Base-by-base conservation (phyloP, 2,888 invertebrate species). In the Eledona agricola region DNA sequence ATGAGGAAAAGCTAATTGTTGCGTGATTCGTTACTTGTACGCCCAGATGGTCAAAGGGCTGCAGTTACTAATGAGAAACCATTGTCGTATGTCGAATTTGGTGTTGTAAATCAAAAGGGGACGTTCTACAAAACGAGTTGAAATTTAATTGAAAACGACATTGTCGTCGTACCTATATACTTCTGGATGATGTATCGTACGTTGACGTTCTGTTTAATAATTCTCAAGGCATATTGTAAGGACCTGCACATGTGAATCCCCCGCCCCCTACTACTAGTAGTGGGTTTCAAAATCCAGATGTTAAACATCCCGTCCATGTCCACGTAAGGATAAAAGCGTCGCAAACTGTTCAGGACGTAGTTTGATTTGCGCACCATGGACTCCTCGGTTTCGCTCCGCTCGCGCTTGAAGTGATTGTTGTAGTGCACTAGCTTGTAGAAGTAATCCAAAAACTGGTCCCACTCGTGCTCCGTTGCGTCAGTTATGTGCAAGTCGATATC, bases 1-100 rank as follows among this genome's bases (percentile, higher is more conserved):
- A 7, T 17, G 7, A 15, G 9, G 17, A n/a, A 19, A 34, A 34
- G 3, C 19, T 16, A 19, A 15, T 1, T 3, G 1, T 10, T 4
- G 4, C 9, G 13, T 32, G 2, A 15, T 3, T 29, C 51, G 70
- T 73, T 76, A 83, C 81, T 81, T 87, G 75, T 93, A 95, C 77
- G 92, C 85, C 91, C 93, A 95, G 66, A 95, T 85, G 0, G 87
- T 86, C 35, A 94, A 78, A 0, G 89, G 90, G 60, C 82, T 83
- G 62, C 87, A 86, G 61, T 86, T 87, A 23, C 89, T 90, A 0
- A 93, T 87, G 38, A 95, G 76, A 74, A 93, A 93, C 83, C 93
- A 95, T 75, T 93, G 91, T 4, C 94, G 83, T 57, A 95, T 92
- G 70, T 95, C 94, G 72, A 95, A 95, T 78, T 95, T 95, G 0